Evolutionary conservation across 2,113 vertebrate species (phyloP), one percentile per base, ranked within the genome.

Genomic region (Arizona elegans): DNA sequence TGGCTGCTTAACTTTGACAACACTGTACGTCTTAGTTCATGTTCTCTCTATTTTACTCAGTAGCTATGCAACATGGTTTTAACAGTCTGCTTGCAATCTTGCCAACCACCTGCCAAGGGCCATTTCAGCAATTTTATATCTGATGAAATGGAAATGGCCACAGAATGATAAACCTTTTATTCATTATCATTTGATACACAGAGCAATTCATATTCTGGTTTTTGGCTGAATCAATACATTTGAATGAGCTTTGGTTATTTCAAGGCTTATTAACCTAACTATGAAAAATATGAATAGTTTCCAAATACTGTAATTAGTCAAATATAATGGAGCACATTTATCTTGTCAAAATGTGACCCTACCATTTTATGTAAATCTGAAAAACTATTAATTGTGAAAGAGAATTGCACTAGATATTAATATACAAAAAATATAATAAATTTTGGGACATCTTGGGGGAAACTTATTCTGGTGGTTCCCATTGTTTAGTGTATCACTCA

Each of bases 241-340:
- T 54, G 15, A 92, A 65, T n/a, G 62, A 47, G 1, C 85, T 95
- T 94, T 94, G 90, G 88, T 56, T 75, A 65, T 54, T 53, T 91
- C 75, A 91, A 81, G 85, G 33, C 50, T 95, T 94, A 94, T 88
- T 87, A 38, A 91, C 21, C 12, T 90, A 90, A 95, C 91, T n/a
- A 65, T 21, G 33, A 43, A 81, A 81, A 86, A 90, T 75, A 53
- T 70, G 38, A 90, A 90, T 70, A 65, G 29, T 17, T 70, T 90
- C 47, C 59, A 90, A 90, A 90, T 90, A 70, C 23, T 50, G 4
- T 52, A 58, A 91, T 91, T 50, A 86, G 43, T 59, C 26, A 91
- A n/a, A 91, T 47, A 86, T 91, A 86, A 54, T 91, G 90, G 81
- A 58, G 10, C 21, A 9, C 86, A 50, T 91, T 86, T 86, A 26